A percentile compares a stretch with the other conserved stretches of the same genome.
These are phyloP conservation scores for Euplexia lucipara DNA, from an alignment of 2,888 invertebrate genomes.

Conservation along the genomic window DNA sequence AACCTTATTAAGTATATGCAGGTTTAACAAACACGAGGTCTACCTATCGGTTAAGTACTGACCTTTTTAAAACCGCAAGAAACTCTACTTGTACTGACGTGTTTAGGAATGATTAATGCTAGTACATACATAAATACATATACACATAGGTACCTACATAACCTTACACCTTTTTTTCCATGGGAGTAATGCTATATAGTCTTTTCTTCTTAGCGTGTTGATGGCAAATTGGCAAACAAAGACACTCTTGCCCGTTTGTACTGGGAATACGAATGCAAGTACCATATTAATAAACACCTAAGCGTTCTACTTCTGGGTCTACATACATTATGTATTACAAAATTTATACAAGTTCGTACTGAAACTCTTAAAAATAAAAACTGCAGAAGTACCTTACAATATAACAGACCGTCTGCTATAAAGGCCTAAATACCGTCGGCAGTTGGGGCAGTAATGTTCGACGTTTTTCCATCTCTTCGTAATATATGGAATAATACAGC, in stretches of 20 bases:
- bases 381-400: slow-evolving; percentile 12
- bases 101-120: neutral
- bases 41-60: neutral
- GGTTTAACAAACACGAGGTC: neutral
- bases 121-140: neutral
- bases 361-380: neutral
- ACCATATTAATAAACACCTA: neutral
- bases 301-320: neutral
- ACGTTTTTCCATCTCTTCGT: slow-evolving; percentile 86
- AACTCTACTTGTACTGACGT: neutral
- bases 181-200: no score
- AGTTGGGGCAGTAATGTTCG: slow-evolving; percentile 85
- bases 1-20: neutral
- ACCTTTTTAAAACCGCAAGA: neutral
- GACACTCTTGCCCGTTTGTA: no score
- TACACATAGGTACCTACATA: neutral
- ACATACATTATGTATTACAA: slow-evolving; percentile 3
- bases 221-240: no score
- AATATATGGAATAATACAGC: slow-evolving; percentile 84
- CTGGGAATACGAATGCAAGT: neutral
- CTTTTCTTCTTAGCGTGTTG: no score
- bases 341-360: neutral
- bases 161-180: no score
- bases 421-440: slow-evolving; percentile 80
- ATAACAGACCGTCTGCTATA: slow-evolving; percentile 68